A percentile compares a stretch with the other conserved stretches of the same genome.
Evolutionary conservation across 1,140 invertebrate genomes (phyloP).

Genomic region (Coptotermes formosanus): DNA sequence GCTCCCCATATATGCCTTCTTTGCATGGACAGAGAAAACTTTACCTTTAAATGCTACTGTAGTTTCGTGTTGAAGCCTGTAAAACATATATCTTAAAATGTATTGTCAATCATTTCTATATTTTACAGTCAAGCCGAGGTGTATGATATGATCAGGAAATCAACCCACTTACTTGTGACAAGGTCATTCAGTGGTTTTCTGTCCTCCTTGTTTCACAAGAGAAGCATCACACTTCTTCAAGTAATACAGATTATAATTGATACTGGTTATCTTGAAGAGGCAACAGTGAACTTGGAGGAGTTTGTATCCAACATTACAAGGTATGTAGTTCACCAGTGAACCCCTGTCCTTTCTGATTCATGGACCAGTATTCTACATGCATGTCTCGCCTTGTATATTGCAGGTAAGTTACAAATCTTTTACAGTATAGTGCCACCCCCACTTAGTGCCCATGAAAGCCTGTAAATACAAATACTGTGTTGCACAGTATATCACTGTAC

Average conservation of each 20-base stretch:
- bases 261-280: slow-evolving; percentile 94
- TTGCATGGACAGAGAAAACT: too few species aligned
- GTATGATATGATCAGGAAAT: slow-evolving; percentile 94
- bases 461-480: too few species aligned
- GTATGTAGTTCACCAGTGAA: slow-evolving; percentile 58
- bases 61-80: neutral
- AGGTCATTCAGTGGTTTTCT: slow-evolving; percentile 91
- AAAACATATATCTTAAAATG: too few species aligned
- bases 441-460: too few species aligned
- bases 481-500: too few species aligned
- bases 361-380: too few species aligned
- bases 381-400: too few species aligned
- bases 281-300: slow-evolving; percentile 91
- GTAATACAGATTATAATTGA: slow-evolving; percentile 97
- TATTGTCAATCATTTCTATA: slow-evolving; percentile 15
- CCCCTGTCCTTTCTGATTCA: too few species aligned
- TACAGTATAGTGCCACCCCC: too few species aligned
- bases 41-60: neutral
- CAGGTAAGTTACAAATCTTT: too few species aligned
- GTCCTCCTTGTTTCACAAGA: slow-evolving; percentile 84
- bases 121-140: slow-evolving; percentile 77
- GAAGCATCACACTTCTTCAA: slow-evolving; percentile 85
- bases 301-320: slow-evolving; percentile 95
- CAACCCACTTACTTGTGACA: slow-evolving; percentile 90
- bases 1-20: too few species aligned